phyloP scores from a whole-genome alignment of 2,113 vertebrate genomes.

The Heptranchias perlo region DNA sequence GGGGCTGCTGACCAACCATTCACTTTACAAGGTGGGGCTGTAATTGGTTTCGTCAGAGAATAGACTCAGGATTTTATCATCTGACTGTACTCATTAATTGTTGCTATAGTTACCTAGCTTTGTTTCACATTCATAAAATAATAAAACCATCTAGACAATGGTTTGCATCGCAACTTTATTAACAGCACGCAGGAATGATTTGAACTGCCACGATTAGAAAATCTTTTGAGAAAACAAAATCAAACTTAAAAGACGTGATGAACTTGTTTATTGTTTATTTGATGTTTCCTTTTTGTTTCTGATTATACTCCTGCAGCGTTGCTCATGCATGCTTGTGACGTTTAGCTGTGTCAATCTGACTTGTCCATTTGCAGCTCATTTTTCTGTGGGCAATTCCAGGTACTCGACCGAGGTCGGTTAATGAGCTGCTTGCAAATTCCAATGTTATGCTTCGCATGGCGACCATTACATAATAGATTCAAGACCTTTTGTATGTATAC shows the following conservation, averaged over 20 bases:
- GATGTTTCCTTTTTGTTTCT: neutral
- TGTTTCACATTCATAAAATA: neutral
- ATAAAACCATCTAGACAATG: neutral
- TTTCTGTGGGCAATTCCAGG: neutral
- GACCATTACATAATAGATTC: neutral
- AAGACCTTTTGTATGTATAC: neutral
- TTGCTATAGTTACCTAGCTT: neutral
- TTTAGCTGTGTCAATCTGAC: neutral
- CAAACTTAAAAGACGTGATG: neutral
- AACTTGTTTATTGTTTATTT: neutral
- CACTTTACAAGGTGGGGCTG: neutral
- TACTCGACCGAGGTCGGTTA: neutral
- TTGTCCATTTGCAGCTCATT: neutral
- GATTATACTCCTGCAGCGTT: neutral
- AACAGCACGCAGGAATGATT: too few species aligned
- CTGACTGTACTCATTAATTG: neutral
- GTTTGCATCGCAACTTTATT: neutral
- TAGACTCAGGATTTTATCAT: neutral
- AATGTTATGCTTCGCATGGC: neutral
- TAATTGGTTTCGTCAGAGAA: neutral
- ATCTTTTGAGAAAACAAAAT: too few species aligned
- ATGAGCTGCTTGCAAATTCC: neutral
- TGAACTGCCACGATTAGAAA: neutral
- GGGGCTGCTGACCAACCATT: neutral
- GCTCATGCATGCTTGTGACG: neutral